Base-by-base conservation (phyloP, 2,888 invertebrate species). In the Rhyacophila evoluta region DNA sequence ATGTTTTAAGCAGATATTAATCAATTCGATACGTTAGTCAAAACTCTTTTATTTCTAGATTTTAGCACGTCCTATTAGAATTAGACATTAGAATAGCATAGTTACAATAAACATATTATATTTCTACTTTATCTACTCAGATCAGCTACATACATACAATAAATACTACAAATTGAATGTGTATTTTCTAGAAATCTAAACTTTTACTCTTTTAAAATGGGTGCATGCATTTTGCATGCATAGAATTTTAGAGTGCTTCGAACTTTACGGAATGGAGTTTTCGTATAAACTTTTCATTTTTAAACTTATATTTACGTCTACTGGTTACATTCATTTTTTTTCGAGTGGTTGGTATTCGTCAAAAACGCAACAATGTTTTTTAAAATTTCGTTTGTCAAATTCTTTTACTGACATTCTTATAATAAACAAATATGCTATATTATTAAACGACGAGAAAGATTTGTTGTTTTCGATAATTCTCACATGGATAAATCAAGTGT, bases 201-300 rank as follows among this genome's bases (percentile, higher is more conserved):
- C 4, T 33, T n/a, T n/a, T 33, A 10, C 55, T 19, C 19, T 19
- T 8, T 55, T 55, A 37, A n/a, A 28, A 39, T 28, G 70, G 38
- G 12, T 69, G 78, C 74, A 76, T 78, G 72, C 73, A 75, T 36
- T 77, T 19, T 72, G 75, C 75, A 78, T 75, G 78, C 41, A 68
- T 75, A 67, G 3, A 39, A n/a, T n/a, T n/a, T n/a, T n/a, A n/a
- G n/a, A n/a, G n/a, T n/a, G n/a, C n/a, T n/a, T n/a, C n/a, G n/a
- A n/a, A n/a, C 6, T 39, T 39, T 1, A 39, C 12, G 39, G 1
- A 6, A 1, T 6, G 15, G 39, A 12, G 2, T 39, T 39, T 1
- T 39, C n/a, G 2, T 39, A 39, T 12, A 15, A 39, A 33, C 8
- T 3, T 5, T 3, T 39, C 15, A 12, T 39, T 15, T n/a, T n/a